Conservation (phyloP, 2,888 invertebrate species). For the Latrodectus elegans region DNA sequence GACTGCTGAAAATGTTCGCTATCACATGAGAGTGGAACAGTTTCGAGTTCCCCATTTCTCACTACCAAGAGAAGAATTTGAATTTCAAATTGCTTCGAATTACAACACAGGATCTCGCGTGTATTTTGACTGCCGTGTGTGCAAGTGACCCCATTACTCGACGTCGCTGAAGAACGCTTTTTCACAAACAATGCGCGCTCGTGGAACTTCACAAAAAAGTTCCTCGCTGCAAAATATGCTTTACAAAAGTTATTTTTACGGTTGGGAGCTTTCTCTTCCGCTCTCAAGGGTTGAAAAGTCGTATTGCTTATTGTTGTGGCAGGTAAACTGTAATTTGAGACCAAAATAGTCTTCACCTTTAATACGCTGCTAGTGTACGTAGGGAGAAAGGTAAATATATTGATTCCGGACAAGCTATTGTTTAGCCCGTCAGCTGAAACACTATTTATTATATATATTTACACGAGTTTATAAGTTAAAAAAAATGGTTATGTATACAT, state of each 20-base stretch:
- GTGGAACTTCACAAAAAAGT: not conserved
- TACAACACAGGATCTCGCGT: not conserved
- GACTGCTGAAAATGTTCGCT: too few species aligned
- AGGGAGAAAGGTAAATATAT: too few species aligned
- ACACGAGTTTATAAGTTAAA: too few species aligned
- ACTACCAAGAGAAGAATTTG: not conserved
- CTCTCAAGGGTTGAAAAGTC: not conserved
- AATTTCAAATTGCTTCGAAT: not conserved
- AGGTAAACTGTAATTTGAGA: too few species aligned
- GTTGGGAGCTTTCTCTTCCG: not conserved
- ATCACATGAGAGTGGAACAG: not conserved
- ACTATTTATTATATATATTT: too few species aligned
- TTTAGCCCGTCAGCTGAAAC: too few species aligned
- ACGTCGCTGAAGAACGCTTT: not conserved
- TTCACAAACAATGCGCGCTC: too few species aligned
- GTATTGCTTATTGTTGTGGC: not conserved
- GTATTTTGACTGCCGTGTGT: not conserved
- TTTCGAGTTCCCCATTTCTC: not conserved
- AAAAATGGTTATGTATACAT: too few species aligned
- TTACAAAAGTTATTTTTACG: not conserved
- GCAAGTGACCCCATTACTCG: not conserved
- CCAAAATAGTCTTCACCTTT: too few species aligned
- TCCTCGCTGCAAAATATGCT: not conserved
- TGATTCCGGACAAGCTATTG: too few species aligned
- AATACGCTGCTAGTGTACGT: too few species aligned